phyloP scores from a whole-genome alignment of 2,797 vertebrate genomes.

The Onychomys leucogaster region DNA sequence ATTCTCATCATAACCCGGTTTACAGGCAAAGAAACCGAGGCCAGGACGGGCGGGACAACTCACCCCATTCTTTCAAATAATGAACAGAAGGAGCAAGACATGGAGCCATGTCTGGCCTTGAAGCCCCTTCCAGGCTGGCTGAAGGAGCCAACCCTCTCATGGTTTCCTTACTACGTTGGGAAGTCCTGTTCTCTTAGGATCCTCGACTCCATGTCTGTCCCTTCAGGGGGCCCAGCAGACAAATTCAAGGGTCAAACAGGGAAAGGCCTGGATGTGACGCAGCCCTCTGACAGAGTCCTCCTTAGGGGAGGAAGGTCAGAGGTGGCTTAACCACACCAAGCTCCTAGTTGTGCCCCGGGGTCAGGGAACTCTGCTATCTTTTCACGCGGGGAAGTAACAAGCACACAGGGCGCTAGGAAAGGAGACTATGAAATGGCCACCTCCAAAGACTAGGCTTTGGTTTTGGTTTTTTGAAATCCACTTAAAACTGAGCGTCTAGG shows the following conservation, averaged over 20 bases:
- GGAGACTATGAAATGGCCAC: not conserved
- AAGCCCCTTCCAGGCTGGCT: not conserved
- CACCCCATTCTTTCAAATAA: not conserved
- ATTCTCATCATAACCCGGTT: not conserved
- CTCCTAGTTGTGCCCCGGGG: not conserved
- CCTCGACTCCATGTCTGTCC: not conserved
- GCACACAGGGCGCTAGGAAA: accelerated
- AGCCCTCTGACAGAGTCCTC: not conserved
- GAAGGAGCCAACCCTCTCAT: not conserved
- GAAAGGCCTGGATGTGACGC: accelerated
- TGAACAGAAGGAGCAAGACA: not conserved
- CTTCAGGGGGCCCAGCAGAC: not conserved
- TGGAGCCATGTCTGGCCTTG: not conserved
- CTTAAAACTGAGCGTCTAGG: not conserved
- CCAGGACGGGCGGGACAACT: not conserved
- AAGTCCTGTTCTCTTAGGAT: not conserved
- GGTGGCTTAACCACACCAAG: not conserved
- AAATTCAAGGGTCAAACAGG: accelerated
- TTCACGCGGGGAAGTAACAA: not conserved
- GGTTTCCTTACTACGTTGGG: not conserved
- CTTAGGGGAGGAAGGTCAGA: not conserved
- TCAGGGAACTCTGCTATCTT: not conserved
- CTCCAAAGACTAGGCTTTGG: not conserved
- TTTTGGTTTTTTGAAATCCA: not conserved
- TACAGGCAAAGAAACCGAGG: not conserved